A percentile compares a stretch with the other conserved stretches of the same genome.
Evolutionary conservation across 2,797 vertebrate species (phyloP).

Genomic region (Neostethus bicornis): DNA sequence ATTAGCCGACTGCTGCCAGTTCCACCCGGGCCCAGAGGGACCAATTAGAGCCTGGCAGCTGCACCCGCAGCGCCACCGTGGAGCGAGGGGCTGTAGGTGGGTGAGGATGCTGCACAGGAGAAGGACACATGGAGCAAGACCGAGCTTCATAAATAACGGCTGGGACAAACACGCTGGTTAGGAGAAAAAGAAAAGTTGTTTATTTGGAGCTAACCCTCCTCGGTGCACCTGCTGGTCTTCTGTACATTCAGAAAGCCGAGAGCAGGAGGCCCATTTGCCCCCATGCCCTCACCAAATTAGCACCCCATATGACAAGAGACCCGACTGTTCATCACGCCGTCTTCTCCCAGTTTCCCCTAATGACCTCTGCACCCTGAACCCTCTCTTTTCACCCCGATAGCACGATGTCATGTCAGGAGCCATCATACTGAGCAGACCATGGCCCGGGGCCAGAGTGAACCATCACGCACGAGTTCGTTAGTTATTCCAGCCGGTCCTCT

Average conservation of each 20-base stretch:
- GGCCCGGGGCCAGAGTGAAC: slow-evolving; percentile 35
- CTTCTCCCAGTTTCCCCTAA: slow-evolving; percentile 9
- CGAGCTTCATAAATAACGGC: background rate
- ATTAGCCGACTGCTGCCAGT: slow-evolving; percentile 54
- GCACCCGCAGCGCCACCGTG: slow-evolving; percentile 59
- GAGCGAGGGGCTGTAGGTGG: slow-evolving; percentile 36
- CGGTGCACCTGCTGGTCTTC: slow-evolving; percentile 50
- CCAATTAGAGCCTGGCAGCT: slow-evolving; percentile 80
- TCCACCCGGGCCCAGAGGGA: slow-evolving; percentile 72
- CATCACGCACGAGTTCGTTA: slow-evolving; percentile 32
- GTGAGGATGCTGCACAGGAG: slow-evolving; percentile 44
- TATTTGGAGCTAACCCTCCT: slow-evolving; percentile 27
- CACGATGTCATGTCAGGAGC: slow-evolving; percentile 28
- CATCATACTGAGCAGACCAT: slow-evolving; percentile 33
- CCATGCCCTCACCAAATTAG: slow-evolving; percentile 59
- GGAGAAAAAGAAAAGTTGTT: slow-evolving; percentile 25
- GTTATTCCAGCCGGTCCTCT: slow-evolving; percentile 51
- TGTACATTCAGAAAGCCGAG: slow-evolving; percentile 27
- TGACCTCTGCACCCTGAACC: slow-evolving; percentile 46
- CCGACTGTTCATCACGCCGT: slow-evolving; percentile 22
- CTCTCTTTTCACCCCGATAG: slow-evolving; percentile 42
- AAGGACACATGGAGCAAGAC: slow-evolving; percentile 39
- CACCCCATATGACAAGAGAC: slow-evolving; percentile 31
- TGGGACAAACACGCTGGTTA: background rate
- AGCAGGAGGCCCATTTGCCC: slow-evolving; percentile 30